Evolutionary conservation across 2,113 vertebrate species (phyloP).

Genomic region (Leptocoma aspasia): DNA sequence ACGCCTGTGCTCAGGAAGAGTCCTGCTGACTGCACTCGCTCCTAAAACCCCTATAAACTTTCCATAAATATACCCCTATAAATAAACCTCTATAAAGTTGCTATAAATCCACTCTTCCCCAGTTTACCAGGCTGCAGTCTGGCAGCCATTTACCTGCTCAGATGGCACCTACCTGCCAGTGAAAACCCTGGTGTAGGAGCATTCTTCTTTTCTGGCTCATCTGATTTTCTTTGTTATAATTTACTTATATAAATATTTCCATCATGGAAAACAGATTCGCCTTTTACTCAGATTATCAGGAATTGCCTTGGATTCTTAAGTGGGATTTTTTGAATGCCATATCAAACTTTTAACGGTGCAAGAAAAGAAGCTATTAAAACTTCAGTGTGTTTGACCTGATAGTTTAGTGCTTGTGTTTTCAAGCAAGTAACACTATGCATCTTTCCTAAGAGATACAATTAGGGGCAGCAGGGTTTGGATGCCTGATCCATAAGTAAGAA

Average conservation of each 20-base stretch:
- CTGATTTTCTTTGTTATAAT: not conserved
- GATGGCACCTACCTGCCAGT: not conserved
- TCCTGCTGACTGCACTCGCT: rapidly evolving
- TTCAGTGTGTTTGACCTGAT: not conserved
- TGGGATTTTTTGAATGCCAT: not conserved
- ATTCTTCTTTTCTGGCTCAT: not conserved
- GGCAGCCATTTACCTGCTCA: not conserved
- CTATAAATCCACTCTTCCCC: not conserved
- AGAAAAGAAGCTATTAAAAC: not conserved
- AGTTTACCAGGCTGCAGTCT: not conserved
- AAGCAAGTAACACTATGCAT: not conserved
- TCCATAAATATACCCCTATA: not conserved
- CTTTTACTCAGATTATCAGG: not conserved
- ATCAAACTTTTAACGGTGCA: not conserved
- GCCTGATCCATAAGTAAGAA: not conserved
- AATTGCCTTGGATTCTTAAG: not conserved
- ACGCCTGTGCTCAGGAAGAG: not conserved
- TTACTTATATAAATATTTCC: not conserved
- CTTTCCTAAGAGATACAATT: not conserved
- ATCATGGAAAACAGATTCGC: not conserved
- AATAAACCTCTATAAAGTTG: not conserved
- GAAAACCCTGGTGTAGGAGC: not conserved
- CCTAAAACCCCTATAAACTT: not conserved
- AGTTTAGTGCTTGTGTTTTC: not conserved
- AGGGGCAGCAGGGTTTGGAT: not conserved